A percentile compares a stretch with the other conserved stretches of the same genome.
Evolutionary conservation across 2,113 vertebrate genomes (phyloP).

Genomic region (Nansenia antarctica): DNA sequence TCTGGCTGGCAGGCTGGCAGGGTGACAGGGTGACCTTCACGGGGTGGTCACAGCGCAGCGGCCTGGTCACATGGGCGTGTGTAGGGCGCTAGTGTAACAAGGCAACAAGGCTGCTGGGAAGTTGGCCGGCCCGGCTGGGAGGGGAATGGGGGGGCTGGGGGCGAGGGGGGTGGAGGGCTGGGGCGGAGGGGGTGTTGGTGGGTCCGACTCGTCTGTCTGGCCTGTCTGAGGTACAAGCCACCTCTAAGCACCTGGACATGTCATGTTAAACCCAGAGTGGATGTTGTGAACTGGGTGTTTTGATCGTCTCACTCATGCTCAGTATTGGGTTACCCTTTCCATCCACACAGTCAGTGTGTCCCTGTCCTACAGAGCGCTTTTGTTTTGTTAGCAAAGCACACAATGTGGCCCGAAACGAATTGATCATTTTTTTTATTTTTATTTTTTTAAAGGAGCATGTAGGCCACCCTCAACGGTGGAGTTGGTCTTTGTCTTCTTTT

Average conservation of each 20-base stretch:
- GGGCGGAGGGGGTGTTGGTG: too few relatives aligned
- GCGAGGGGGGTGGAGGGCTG: too few relatives aligned
- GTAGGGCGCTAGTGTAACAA: background rate
- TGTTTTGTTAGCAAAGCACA: background rate
- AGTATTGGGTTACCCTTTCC: background rate
- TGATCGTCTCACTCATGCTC: constrained; percentile 2
- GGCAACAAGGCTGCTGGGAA: too few relatives aligned
- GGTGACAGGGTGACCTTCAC: background rate
- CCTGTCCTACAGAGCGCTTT: background rate
- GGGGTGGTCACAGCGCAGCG: background rate
- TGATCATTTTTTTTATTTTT: too few relatives aligned
- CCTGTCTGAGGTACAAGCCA: background rate
- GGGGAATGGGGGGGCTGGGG: too few relatives aligned
- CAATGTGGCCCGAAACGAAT: too few relatives aligned
- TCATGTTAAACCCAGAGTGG: background rate
- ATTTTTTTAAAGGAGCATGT: too few relatives aligned
- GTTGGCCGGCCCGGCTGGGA: too few relatives aligned
- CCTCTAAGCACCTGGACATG: background rate
- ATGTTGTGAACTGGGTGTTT: background rate
- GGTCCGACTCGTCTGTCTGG: too few relatives aligned
- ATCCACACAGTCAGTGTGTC: background rate
- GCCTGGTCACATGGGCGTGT: background rate
- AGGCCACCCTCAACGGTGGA: too few relatives aligned
- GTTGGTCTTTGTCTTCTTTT: too few relatives aligned
- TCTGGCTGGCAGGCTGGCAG: background rate